These are phyloP conservation scores for Alces alces DNA, from an alignment of 2,113 vertebrate genomes.

Conservation along the genomic window DNA sequence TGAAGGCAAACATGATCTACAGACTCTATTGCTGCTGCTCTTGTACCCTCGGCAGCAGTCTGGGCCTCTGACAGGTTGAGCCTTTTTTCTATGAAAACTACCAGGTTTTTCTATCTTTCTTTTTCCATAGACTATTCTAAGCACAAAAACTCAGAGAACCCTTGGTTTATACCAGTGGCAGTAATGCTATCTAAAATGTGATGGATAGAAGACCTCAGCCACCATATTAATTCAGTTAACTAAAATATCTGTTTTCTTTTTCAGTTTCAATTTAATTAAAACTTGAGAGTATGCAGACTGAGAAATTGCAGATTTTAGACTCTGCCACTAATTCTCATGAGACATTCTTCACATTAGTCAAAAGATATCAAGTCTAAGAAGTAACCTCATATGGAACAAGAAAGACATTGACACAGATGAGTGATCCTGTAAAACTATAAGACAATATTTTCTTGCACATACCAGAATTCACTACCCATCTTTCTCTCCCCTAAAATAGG, in stretches of 20 bases:
- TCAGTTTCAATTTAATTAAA: neutral
- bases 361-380: neutral
- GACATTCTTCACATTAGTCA: neutral
- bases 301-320: neutral
- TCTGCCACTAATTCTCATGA: neutral
- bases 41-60: neutral
- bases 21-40: neutral
- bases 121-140: neutral
- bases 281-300: neutral
- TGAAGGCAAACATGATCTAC: neutral
- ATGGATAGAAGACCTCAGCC: neutral
- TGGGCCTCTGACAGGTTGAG: neutral
- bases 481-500: neutral
- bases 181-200: neutral
- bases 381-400: neutral
- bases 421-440: neutral
- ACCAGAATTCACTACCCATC: too few relatives aligned
- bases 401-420: neutral
- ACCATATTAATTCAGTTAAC: neutral
- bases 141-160: neutral
- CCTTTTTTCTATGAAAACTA: neutral
- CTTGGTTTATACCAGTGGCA: neutral
- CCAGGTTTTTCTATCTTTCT: neutral
- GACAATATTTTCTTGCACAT: neutral
- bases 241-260: neutral